Base-by-base conservation (phyloP, 2,888 invertebrate species). In the Leptopilina drosophilae region DNA sequence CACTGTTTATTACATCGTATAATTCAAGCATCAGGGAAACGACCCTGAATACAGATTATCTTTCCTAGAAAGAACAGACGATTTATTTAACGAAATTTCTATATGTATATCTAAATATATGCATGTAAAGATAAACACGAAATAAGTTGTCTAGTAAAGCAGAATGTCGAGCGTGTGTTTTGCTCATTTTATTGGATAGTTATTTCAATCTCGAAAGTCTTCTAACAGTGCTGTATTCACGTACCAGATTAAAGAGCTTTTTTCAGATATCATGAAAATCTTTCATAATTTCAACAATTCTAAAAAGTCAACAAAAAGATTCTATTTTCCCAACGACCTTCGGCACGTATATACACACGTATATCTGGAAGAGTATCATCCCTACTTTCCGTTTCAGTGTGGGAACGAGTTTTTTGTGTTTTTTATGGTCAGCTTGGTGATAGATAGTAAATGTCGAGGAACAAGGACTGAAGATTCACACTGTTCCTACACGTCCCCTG, bases 401-500 rank as follows among this genome's bases (percentile, higher is more conserved):
- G 73, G 9, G 56, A 73, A 73, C 49, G 73, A 56, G 73, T 73
- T 73, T 73, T 73, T n/a, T n/a, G n/a, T 56, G 40, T 73, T 40
- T 73, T 73, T 73, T 73, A 73, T 56, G 73, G 73, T 73, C 73
- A 73, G 56, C 73, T 33, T 56, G 69, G 53, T 26, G 69, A 69
- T 53, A 69, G 69, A 69, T 73, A 73, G 73, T 73, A 73, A 73
- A 73, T 73, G 56, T 73, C 73, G 56, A 33, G 26, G n/a, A n/a
- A 73, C 7, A 33, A 33, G 73, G 73, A 73, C 73, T n/a, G 56
- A 56, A 53, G 69, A 73, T 73, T 73, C 69, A 73, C 69, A 73
- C 56, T 33, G 33, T 73, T 40, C 33, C 9, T 49, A 67, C 46
- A 11, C 11, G 46, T 49, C 59, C 42, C 62, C 80, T 67, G 78